Base-by-base conservation (phyloP, 1,140 invertebrate species). In the Conus ventricosus region DNA sequence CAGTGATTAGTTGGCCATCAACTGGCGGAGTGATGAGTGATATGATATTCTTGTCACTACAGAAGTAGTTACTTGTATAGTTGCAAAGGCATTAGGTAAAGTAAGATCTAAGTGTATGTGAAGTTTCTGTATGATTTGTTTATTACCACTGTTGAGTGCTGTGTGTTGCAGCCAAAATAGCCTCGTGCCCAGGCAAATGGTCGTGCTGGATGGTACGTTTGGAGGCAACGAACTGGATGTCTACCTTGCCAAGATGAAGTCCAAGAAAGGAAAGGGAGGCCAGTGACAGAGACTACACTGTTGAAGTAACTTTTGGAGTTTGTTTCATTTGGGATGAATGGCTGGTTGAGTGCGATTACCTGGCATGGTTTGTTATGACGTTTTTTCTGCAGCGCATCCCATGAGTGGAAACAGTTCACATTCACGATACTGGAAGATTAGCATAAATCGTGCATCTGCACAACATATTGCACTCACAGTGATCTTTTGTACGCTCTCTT, bases 151-250 rank as follows among this genome's bases (percentile, higher is more conserved):
- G 15, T 60, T 11, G 27, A 76, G 23, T 25, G 57, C 0, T 85
- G 84, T 95, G 93, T 92, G 93, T 97, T 97, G 17, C 96, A 99
- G 99, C 99, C 92, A 99, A 98, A 95, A 97, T 99, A 93, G 96
- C 98, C 76, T 99, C 99, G 92, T 96, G 99, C 92, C 99, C 99
- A 81, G 99, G 99, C 89, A 99, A 99, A 94, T 95, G 99, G 99
- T 85, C 96, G 99, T 92, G 97, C 97, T n/a, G 92, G 99, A 99
- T 95, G 99, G 99, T 99, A 99, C 96, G 97, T 99, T 92, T 99
- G 78, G 99, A 99, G 99, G 99, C 91, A 99, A 99, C 96, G 99
- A 99, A 96, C 96, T 99, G 84, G 99, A 99, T 95, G 99, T 99
- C 96, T 99, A 99, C 96, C 96, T 99, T 96, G 98, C 98, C 95